Conservation (phyloP, 2,888 invertebrate species). For the Cantharis rustica region DNA sequence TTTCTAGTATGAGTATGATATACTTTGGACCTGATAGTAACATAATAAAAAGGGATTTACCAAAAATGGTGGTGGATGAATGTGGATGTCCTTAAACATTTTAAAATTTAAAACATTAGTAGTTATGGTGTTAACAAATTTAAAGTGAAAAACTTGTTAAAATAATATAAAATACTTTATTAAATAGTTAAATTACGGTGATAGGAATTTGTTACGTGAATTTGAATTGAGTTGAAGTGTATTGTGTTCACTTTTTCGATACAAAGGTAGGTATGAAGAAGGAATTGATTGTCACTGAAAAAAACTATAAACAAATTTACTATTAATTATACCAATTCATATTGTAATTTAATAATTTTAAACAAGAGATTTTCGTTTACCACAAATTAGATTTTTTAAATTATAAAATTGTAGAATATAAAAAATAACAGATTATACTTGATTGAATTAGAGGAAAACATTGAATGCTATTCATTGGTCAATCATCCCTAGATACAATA, state of each 20-base stretch:
- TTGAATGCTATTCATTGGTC: not conserved
- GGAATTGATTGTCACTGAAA: conserved; percentile 10
- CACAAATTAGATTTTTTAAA: not conserved
- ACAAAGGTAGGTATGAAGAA: conserved; percentile 27
- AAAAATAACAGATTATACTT: not conserved
- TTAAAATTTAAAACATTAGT: conserved; percentile 12
- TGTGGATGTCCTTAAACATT: conserved; percentile 84
- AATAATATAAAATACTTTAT: conserved; percentile 12
- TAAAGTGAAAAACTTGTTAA: conserved; percentile 19
- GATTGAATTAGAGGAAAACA: not conserved
- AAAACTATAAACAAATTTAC: conserved; percentile 16
- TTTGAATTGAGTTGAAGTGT: conserved; percentile 7
- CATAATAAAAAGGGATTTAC: conserved; percentile 91
- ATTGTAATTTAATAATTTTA: not conserved
- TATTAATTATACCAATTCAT: not conserved
- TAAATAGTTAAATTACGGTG: conserved; percentile 22
- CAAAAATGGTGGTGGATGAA: conserved; percentile 95
- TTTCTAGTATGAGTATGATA: conserved; percentile 90
- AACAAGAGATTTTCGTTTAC: not conserved
- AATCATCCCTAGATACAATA: too few species aligned
- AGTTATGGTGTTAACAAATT: conserved; percentile 33
- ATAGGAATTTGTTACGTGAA: conserved; percentile 15
- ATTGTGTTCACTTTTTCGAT: conserved; percentile 22
- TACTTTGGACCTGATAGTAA: conserved; percentile 89
- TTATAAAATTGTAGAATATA: not conserved